These are phyloP conservation scores for Pomatorhinus ruficollis DNA, from an alignment of 2,113 vertebrate species.

Conservation along the genomic window DNA sequence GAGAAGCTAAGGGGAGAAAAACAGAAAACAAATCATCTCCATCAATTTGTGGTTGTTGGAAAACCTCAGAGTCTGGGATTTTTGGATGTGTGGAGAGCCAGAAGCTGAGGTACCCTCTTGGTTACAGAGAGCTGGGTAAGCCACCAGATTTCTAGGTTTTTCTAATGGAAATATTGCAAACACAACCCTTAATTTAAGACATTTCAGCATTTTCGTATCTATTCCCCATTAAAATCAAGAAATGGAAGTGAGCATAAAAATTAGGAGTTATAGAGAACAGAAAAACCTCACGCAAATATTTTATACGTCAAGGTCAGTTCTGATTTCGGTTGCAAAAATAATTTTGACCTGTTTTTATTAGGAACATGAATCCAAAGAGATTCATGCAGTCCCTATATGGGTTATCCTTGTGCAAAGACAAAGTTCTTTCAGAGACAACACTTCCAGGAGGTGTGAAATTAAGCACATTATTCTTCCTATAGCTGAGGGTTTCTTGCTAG, in stretches of 20 bases:
- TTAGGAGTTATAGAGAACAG: not conserved
- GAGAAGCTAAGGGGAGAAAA: not conserved
- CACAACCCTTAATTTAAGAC: not conserved
- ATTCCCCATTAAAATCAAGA: not conserved
- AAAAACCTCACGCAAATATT: not conserved
- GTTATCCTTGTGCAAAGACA: not conserved
- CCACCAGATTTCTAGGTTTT: not conserved
- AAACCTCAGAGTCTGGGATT: not conserved
- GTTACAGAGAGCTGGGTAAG: not conserved
- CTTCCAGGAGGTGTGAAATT: not conserved
- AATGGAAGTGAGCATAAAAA: not conserved
- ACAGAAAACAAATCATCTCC: not conserved
- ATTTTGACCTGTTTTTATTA: not conserved
- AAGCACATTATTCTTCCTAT: not conserved
- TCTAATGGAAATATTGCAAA: not conserved
- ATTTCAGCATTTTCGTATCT: not conserved
- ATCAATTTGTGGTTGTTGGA: not conserved
- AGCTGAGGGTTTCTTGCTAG: not conserved
- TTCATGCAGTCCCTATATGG: not conserved
- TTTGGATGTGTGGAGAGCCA: not conserved
- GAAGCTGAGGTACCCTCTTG: not conserved
- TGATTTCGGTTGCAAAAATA: not conserved
- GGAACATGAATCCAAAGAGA: not conserved
- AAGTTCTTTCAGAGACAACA: not conserved
- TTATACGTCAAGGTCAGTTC: not conserved